Conservation (phyloP, 2,888 invertebrate genomes). For the Aporophyla nigra region DNA sequence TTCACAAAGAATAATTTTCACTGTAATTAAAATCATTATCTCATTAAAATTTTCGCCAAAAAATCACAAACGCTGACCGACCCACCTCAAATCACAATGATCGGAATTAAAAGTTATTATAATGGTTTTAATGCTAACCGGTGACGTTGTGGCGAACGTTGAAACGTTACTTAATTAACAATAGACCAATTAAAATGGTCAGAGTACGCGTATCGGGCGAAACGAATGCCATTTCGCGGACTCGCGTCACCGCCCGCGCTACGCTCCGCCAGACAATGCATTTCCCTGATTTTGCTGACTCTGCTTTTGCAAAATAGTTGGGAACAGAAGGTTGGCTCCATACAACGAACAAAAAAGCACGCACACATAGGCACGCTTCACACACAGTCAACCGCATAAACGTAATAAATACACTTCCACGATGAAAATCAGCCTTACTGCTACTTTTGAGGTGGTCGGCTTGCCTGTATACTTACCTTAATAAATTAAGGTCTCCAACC, state of each 20-base stretch:
- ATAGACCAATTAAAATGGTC: slow-evolving; percentile 90
- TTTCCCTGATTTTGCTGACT: slow-evolving; percentile 88
- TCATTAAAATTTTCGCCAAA: slow-evolving; percentile 8
- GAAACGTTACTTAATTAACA: slow-evolving; percentile 90
- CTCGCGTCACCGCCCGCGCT: slow-evolving; percentile 74
- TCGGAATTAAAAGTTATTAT: slow-evolving; percentile 78
- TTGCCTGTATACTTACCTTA: no score
- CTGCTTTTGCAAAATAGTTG: slow-evolving; percentile 72
- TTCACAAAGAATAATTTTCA: not conserved
- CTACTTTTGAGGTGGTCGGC: no score
- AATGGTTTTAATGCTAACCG: slow-evolving; percentile 80
- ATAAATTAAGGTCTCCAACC: no score
- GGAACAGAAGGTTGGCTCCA: slow-evolving; percentile 27
- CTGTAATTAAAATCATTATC: slow-evolving; percentile 7
- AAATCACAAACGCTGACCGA: slow-evolving; percentile 16
- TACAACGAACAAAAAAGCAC: not conserved
- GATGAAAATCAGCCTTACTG: not conserved
- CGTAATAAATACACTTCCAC: not conserved
- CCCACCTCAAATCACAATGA: slow-evolving; percentile 66
- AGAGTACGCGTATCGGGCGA: slow-evolving; percentile 81
- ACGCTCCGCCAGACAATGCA: slow-evolving; percentile 85
- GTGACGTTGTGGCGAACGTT: slow-evolving; percentile 83
- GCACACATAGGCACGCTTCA: not conserved
- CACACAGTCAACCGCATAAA: not conserved
- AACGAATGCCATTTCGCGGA: slow-evolving; percentile 84